Percentiles rank a stretch among this genome's conserved stretches.
Evolutionary conservation across 2,888 invertebrate genomes (phyloP).

Genomic region (Strigamia crassipes): DNA sequence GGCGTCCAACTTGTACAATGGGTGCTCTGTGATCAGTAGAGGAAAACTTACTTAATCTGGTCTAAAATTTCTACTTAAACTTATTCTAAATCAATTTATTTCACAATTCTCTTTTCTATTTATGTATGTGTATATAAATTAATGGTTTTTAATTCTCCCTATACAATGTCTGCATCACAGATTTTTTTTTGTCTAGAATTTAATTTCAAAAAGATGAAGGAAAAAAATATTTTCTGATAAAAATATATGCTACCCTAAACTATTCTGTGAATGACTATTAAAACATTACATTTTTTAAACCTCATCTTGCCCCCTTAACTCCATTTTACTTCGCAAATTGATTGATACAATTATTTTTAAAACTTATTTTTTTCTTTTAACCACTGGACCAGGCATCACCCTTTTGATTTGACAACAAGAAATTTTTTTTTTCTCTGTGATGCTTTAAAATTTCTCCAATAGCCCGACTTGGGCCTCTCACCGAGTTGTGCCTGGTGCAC

Average conservation of each 20-base stretch:
- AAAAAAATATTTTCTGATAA: neutral
- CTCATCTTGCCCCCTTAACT: neutral
- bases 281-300: neutral
- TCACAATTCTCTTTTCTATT: neutral
- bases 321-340: neutral
- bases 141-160: neutral
- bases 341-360: neutral
- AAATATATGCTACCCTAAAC: conserved; percentile 22
- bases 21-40: conserved; percentile 30
- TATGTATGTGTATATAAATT: neutral
- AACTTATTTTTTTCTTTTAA: neutral
- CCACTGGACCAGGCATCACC: conserved; percentile 6
- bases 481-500: conserved; percentile 34
- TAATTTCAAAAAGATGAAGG: neutral
- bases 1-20: conserved; percentile 25
- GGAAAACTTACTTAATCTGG: neutral
- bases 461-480: conserved; percentile 10
- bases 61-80: neutral
- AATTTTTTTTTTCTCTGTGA: neutral
- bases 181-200: conserved; percentile 15
- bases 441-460: neutral
- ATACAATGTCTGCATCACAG: conserved; percentile 11
- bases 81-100: neutral
- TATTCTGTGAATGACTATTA: conserved; percentile 25
- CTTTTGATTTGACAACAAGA: neutral